Conservation (phyloP, 2,797 vertebrate species). For the Naso thynnoides region DNA sequence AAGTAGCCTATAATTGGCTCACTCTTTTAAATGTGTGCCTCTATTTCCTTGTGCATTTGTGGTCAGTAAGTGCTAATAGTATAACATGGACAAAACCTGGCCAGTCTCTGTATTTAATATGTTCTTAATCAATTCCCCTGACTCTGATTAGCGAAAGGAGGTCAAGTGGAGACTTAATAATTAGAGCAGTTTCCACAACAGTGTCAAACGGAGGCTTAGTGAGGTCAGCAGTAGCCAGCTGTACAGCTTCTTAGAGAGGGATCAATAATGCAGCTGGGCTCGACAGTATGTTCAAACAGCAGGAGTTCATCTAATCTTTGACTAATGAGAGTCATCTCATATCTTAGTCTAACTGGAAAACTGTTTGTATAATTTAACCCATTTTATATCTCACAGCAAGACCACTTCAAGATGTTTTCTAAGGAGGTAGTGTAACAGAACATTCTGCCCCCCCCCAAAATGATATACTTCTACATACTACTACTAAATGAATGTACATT, state of each 20-base stretch:
- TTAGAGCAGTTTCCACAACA: slow-evolving; percentile 55
- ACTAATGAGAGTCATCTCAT: background rate
- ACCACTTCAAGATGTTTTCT: background rate
- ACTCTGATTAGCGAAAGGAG: slow-evolving; percentile 72
- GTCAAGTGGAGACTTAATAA: slow-evolving; percentile 72
- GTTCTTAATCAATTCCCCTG: slow-evolving; percentile 70
- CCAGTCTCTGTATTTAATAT: slow-evolving; percentile 64
- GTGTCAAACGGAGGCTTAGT: slow-evolving; percentile 51
- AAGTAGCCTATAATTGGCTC: slow-evolving; percentile 27
- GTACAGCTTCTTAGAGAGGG: slow-evolving; percentile 44
- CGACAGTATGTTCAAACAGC: slow-evolving; percentile 14
- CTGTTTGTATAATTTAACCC: background rate
- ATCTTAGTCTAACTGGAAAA: slow-evolving; percentile 33
- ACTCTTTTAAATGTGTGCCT: slow-evolving; percentile 52
- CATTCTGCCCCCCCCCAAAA: too few relatives aligned
- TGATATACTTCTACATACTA: too few relatives aligned
- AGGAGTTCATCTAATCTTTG: slow-evolving; percentile 5
- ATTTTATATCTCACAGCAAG: background rate
- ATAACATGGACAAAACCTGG: slow-evolving; percentile 48
- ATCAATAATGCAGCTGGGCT: slow-evolving; percentile 59
- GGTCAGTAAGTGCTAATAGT: slow-evolving; percentile 67
- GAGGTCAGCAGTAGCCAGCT: slow-evolving; percentile 44
- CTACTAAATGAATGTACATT: too few relatives aligned
- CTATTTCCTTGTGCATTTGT: slow-evolving; percentile 51
- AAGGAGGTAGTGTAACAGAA: too few relatives aligned